Conservation (phyloP, 2,797 vertebrate species). For the Hydrolagus colliei region DNA sequence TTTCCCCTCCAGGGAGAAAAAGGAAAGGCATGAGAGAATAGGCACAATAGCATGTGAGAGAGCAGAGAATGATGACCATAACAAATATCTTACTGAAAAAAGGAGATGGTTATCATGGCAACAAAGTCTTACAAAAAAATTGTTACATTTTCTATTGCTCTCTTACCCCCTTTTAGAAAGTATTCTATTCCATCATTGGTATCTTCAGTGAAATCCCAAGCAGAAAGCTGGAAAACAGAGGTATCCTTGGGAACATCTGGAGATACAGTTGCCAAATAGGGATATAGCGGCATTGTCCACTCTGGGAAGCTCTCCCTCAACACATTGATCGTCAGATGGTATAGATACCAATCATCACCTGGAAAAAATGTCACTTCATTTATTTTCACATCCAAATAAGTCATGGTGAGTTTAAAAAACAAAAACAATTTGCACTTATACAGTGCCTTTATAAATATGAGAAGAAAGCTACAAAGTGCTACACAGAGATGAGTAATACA, state of each 20-base stretch:
- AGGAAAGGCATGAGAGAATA: background rate
- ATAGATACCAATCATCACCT: constrained; percentile 77
- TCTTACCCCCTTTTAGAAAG: constrained; percentile 64
- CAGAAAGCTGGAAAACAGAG: constrained; percentile 59
- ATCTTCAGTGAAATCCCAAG: constrained; percentile 45
- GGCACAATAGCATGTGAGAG: background rate
- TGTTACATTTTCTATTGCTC: too few relatives aligned
- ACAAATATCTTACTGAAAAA: background rate
- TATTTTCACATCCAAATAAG: background rate
- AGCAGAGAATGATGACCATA: background rate
- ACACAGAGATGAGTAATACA: too few relatives aligned
- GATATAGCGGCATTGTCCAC: constrained; percentile 77
- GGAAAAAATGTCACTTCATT: constrained; percentile 32
- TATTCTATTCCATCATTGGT: constrained; percentile 54
- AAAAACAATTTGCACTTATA: too few relatives aligned
- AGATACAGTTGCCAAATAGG: constrained; percentile 64
- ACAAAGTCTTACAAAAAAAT: too few relatives aligned
- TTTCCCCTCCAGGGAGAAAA: background rate
- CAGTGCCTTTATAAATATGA: too few relatives aligned
- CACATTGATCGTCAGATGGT: constrained; percentile 62
- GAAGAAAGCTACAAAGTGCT: too few relatives aligned
- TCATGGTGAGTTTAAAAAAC: background rate
- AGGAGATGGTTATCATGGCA: background rate
- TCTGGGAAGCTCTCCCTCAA: constrained; percentile 62
- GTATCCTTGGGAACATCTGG: constrained; percentile 62